These are phyloP conservation scores for Pituophis catenifer DNA, from an alignment of 2,113 vertebrate genomes.

Conservation along the genomic window DNA sequence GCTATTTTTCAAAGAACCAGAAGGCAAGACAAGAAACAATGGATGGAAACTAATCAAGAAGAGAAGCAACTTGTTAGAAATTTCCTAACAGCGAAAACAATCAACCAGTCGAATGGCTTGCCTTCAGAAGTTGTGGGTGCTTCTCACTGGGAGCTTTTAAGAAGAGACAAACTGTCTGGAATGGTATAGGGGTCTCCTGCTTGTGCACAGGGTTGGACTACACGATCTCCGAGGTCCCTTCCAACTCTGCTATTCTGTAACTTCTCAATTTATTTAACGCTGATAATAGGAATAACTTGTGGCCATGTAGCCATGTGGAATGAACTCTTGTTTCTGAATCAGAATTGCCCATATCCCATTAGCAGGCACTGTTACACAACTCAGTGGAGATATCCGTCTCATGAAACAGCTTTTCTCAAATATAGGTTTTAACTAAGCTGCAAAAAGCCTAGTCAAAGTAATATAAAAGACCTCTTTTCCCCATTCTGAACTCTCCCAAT, in stretches of 20 bases:
- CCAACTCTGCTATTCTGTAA: background rate
- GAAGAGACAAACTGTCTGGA: background rate
- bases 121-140: too few species aligned
- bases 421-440: conserved; percentile 38
- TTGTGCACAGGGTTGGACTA: background rate
- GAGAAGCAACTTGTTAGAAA: background rate
- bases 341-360: conserved; percentile 17
- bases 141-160: background rate
- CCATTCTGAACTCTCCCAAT: conserved; percentile 50
- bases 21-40: background rate
- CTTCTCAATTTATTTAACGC: background rate
- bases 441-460: conserved; percentile 30
- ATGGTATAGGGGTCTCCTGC: background rate
- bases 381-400: background rate
- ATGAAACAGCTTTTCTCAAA: conserved; percentile 40
- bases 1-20: background rate
- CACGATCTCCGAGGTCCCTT: background rate
- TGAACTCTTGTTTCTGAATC: background rate
- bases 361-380: background rate
- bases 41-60: background rate
- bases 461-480: conserved; percentile 54
- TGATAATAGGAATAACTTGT: background rate
- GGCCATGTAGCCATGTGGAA: background rate
- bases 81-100: background rate
- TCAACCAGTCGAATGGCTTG: too few species aligned